These are phyloP conservation scores for Phalacrocorax carbo DNA, from an alignment of 2,113 vertebrate genomes.

Conservation along the genomic window DNA sequence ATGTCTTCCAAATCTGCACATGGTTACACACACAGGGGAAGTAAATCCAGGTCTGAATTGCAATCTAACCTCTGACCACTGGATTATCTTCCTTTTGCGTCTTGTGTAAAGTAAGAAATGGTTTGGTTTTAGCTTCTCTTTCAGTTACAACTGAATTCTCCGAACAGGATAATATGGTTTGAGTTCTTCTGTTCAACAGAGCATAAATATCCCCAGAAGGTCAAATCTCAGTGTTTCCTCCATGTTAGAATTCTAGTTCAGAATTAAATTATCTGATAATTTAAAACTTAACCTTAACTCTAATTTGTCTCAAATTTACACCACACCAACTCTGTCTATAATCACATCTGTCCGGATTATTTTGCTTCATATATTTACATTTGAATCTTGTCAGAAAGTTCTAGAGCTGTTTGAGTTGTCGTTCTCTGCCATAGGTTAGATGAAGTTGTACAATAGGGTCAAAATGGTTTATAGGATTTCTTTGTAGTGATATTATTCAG, in stretches of 20 bases:
- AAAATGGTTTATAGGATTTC: neutral
- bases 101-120: neutral
- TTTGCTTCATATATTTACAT: neutral
- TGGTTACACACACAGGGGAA: neutral
- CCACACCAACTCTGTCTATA: neutral
- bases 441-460: neutral
- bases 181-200: neutral
- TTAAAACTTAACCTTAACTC: neutral
- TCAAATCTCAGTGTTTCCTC: neutral
- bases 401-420: neutral
- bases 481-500: neutral
- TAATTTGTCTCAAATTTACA: neutral
- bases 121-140: neutral
- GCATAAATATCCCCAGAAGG: neutral
- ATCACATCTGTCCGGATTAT: neutral
- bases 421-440: neutral
- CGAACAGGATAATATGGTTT: neutral
- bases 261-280: neutral
- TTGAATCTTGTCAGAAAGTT: neutral
- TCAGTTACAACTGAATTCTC: neutral
- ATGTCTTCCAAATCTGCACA: conserved; percentile 7
- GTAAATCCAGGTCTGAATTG: conserved; percentile 35
- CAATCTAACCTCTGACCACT: neutral
- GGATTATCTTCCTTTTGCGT: conserved; percentile 9
- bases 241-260: neutral